Percentiles rank a stretch among this genome's conserved stretches.
Evolutionary conservation across 2,113 vertebrate species (phyloP).

Genomic region (Triplophysa tibetana): DNA sequence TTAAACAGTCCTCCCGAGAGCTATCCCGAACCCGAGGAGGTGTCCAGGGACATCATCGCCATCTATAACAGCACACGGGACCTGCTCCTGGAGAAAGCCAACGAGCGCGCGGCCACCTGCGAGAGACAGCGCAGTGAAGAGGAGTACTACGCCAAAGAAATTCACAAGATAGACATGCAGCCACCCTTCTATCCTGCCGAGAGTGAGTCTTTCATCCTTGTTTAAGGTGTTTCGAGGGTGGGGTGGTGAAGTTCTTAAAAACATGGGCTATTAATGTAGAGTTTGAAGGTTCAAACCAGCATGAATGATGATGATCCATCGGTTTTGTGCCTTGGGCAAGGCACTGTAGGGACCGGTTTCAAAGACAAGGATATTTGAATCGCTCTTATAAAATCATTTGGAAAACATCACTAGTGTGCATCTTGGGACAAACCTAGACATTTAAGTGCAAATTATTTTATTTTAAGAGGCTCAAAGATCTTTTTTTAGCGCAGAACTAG

Average conservation of each 20-base stretch:
- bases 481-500: too few species aligned
- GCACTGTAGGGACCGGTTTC: too few species aligned
- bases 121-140: constrained; percentile 90
- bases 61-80: constrained; percentile 98
- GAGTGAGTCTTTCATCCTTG: constrained; percentile 80
- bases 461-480: too few species aligned
- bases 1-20: constrained; percentile 86
- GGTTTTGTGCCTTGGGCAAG: background rate
- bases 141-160: constrained; percentile 97
- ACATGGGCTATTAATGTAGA: background rate
- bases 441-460: too few species aligned
- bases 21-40: constrained; percentile 86
- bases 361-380: too few species aligned
- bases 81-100: constrained; percentile 92
- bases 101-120: constrained; percentile 88
- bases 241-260: background rate
- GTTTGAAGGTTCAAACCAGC: background rate
- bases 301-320: background rate
- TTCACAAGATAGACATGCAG: constrained; percentile 94
- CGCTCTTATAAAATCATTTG: too few species aligned
- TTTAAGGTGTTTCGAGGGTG: background rate
- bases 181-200: constrained; percentile 80
- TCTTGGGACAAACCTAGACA: too few species aligned
- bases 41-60: constrained; percentile 91
- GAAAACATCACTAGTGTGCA: too few species aligned